phyloP scores from a whole-genome alignment of 1,140 invertebrate species.

The Drosophila ambigua region DNA sequence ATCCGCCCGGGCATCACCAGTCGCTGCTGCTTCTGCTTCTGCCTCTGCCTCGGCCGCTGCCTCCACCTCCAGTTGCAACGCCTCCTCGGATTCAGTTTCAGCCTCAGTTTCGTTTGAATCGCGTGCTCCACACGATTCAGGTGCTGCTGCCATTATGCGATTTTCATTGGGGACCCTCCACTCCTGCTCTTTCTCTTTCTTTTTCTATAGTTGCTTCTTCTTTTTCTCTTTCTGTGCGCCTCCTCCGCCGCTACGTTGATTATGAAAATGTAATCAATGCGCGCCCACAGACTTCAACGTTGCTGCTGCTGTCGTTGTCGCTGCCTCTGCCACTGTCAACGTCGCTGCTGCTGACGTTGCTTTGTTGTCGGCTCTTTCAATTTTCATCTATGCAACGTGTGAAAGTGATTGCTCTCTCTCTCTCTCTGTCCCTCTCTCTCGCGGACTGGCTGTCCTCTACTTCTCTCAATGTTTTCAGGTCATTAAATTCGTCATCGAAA shows the following conservation, averaged over 20 bases:
- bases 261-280: slow-evolving; percentile 72
- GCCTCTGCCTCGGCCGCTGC: slow-evolving; percentile 2
- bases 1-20: slow-evolving; percentile 1
- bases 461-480: slow-evolving; percentile 47
- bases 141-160: slow-evolving; percentile 73
- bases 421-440: not conserved
- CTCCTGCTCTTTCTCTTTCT: slow-evolving; percentile 19
- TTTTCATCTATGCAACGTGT: slow-evolving; percentile 68
- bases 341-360: slow-evolving; percentile 46
- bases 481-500: slow-evolving; percentile 71
- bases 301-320: slow-evolving; percentile 15
- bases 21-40: slow-evolving; percentile 1
- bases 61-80: slow-evolving; percentile 48
- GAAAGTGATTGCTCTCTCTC: slow-evolving; percentile 60
- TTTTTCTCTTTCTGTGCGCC: slow-evolving; percentile 12
- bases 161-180: slow-evolving; percentile 53
- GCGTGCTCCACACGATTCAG: slow-evolving; percentile 70
- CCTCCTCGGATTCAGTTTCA: slow-evolving; percentile 30
- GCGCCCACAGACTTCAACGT: slow-evolving; percentile 37
- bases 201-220: slow-evolving; percentile 13
- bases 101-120: slow-evolving; percentile 54
- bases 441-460: too few relatives aligned
- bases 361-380: slow-evolving; percentile 55
- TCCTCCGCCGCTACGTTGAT: slow-evolving; percentile 49
- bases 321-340: slow-evolving; percentile 30